Percentiles rank a stretch among this genome's conserved stretches.
Evolutionary conservation across 2,797 vertebrate species (phyloP).

Genomic region (Sebastes jordani): DNA sequence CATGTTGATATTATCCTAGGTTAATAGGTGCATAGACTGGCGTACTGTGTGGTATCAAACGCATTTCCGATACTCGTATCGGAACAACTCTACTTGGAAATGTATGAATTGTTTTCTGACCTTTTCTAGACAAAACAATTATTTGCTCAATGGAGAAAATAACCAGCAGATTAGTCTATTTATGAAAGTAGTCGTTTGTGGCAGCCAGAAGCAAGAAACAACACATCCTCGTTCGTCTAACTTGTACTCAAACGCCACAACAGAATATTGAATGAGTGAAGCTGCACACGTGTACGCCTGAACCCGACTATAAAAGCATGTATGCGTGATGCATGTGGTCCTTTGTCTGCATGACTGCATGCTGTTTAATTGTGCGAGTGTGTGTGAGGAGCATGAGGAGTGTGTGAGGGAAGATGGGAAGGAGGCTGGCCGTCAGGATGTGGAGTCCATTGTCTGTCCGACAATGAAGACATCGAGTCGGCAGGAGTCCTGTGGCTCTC

Average conservation of each 20-base stretch:
- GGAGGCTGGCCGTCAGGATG: constrained; percentile 70
- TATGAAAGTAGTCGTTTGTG: neutral
- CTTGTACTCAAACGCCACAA: neutral
- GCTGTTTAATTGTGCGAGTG: constrained; percentile 14
- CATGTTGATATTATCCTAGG: too few relatives aligned
- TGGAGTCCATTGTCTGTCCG: constrained; percentile 77
- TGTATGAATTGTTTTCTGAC: neutral
- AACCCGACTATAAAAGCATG: neutral
- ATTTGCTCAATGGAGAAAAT: neutral
- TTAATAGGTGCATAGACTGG: too few relatives aligned
- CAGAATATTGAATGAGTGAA: neutral
- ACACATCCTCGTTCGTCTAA: neutral
- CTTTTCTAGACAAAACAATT: neutral
- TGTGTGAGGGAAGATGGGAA: constrained; percentile 57
- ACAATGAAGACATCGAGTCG: constrained; percentile 82
- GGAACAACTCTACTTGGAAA: too few relatives aligned
- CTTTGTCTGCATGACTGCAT: constrained; percentile 36
- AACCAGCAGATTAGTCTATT: neutral
- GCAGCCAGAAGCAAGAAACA: neutral
- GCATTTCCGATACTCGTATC: too few relatives aligned
- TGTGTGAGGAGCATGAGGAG: constrained; percentile 33
- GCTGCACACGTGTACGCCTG: neutral
- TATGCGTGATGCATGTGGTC: constrained; percentile 7
- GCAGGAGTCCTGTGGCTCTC: constrained; percentile 78
- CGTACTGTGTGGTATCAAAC: too few relatives aligned